Base-by-base conservation (phyloP, 2,888 invertebrate genomes). In the Rosalia funebris region DNA sequence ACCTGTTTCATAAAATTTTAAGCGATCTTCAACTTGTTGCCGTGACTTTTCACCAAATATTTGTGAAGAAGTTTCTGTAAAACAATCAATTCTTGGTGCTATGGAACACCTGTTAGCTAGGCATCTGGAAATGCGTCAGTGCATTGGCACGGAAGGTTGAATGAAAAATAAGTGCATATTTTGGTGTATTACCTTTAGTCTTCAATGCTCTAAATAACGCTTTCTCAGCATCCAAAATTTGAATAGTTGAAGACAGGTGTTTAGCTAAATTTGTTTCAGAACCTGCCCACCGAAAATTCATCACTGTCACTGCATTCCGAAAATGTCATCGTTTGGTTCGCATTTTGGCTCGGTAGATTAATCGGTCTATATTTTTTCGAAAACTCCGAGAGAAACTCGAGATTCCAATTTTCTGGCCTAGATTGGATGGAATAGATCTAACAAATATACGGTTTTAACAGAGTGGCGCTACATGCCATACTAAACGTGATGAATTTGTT, bases 71-170 rank as follows among this genome's bases (percentile, higher is more conserved):
- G 81, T 84, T 74, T 95, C 94, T 81, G 92, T 84, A 84, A 99
- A 99, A 78, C 98, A 98, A 82, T 99, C 99, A 63, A 99, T 96
- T 75, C 99, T 87, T 0, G 97, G 96, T 0, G 99, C 99, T 66
- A 99, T 96, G 0, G 98, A 95, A 83, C 99, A 99, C 83, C 99
- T 99, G 82, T 99, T 99, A 36, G 99, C 99, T 60, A 99, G 84
- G 82, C 95, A 99, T 25, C 99, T 86, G 14, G 98, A 98, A 77
- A 99, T 98, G 53, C 98, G 86, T 0, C 99, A 99, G 82, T 0
- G 99, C 99, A 61, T 96, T 89, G 0, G 97, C 97, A 79, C 99
- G 99, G 82, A 95, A 99, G 0, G 96, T 93, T 0, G 98, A 98
- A 83, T 99, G 98, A 81, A 95, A 99, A 44, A 99, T 86, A 4